Evolutionary conservation across 2,113 vertebrate species (phyloP), one percentile per base, ranked within the genome.

Genomic region (Cettia cetti): DNA sequence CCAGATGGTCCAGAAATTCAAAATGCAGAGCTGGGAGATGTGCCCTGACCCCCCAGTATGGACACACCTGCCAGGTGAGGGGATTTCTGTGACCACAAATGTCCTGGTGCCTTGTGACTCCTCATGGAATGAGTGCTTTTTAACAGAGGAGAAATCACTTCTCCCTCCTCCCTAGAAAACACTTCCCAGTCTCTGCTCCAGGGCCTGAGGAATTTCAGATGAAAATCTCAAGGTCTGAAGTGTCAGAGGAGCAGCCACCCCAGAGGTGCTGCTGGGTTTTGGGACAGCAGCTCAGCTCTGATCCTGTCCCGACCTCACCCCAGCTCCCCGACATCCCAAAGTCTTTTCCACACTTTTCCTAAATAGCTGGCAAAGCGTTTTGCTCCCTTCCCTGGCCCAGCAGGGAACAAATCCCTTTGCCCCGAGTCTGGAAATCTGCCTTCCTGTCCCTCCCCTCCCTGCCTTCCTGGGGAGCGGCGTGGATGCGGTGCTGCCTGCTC

Each of bases 391-490:
- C 75, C 82, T 65, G 10, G 30, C 79, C 49, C 71, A 42, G 86
- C 9, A 7, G 65, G 19, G 79, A 92, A 81, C 17, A 89, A 82
- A 91, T 63, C 66, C 82, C 81, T 90, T 89, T 95, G 90, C 95
- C 92, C 87, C 57, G 40, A 7, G 76, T 75, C 90, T 95, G 96
- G 92, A 97, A 95, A 95, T 92, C 26, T 86, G 91, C 88, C 75
- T 96, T 95, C 96, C 96, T 95, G 95, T 75, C 94, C 91, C 95
- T 95, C 54, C 88, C 82, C 92, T 87, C 93, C 81, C 91, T 65
- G 82, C 70, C 54, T 92, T 91, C 84, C 49, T 64, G 95, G 95
- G 95, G 87, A 97, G 95, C 42, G 94, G 11, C 64, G 47, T 96
- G 96, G 92, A 86, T 74, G 44, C 33, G 42, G 83, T 3, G 92